Conservation (phyloP, 2,888 invertebrate species). For the Lasioglossum marginatum region DNA sequence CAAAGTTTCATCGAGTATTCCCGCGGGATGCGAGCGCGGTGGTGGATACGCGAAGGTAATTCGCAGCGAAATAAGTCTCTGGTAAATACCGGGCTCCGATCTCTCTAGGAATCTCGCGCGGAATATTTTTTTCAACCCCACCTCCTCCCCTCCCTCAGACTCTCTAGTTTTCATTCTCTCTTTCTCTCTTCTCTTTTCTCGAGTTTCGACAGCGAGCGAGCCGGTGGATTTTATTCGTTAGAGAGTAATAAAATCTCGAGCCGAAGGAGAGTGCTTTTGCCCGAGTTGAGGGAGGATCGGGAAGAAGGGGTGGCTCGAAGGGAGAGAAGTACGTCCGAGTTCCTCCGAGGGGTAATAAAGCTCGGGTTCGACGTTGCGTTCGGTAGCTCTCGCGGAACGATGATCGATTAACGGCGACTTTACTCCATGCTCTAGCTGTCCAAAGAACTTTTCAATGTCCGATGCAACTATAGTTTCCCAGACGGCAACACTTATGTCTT, state of each 20-base stretch:
- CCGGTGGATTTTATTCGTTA: constrained; percentile 26
- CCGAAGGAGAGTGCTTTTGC: not conserved
- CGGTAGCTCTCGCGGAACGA: not conserved
- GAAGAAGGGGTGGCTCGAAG: not conserved
- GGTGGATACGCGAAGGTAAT: constrained; percentile 29
- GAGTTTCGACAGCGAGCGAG: not conserved
- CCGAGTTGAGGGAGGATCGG: not conserved
- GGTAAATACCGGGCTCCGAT: constrained; percentile 40
- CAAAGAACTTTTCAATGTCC: constrained; percentile 6
- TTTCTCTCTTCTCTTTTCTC: not conserved
- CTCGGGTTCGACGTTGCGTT: constrained; percentile 14
- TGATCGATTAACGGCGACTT: constrained; percentile 29
- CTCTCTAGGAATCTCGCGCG: not conserved
- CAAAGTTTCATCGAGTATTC: constrained; percentile 31
- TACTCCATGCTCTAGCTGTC: constrained; percentile 1
- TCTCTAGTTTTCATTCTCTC: not conserved
- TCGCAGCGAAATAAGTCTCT: constrained; percentile 41
- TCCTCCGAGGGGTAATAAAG: constrained; percentile 2
- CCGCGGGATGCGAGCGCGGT: not conserved
- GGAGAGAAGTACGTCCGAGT: constrained; percentile 5
- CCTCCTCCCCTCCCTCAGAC: not conserved
- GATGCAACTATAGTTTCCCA: not conserved
- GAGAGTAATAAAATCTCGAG: constrained; percentile 29
- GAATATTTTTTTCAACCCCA: not conserved
- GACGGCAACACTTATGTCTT: not conserved